Base-by-base conservation (phyloP, 2,888 invertebrate species). In the Cryptophagus acutangulus region DNA sequence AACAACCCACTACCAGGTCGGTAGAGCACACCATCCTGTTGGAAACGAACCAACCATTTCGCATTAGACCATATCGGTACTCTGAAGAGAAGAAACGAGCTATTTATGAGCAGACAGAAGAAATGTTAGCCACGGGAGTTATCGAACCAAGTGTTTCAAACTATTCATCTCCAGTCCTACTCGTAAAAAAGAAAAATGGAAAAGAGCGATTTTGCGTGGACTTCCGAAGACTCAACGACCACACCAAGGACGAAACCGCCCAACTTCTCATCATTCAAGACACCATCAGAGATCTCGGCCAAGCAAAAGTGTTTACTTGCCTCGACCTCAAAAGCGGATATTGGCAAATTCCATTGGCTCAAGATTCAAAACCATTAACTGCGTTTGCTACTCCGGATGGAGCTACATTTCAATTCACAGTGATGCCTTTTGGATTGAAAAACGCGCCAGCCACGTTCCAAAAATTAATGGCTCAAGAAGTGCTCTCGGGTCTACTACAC, bases 311-410 rank as follows among this genome's bases (percentile, higher is more conserved):
- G 1, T 47, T 47, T 2, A 36, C 39, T n/a, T n/a, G n/a, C n/a
- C n/a, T n/a, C n/a, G n/a, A n/a, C n/a, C n/a, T n/a, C n/a, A n/a
- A n/a, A n/a, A 1, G 26, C 8, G 47, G 46, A 1, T 49, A 49
- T 24, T 48, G 48, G 46, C 40, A 48, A 26, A 34, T 48, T 2
- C 40, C 46, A 1, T 8, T 48, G 8, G 1, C 12, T 3, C 2
- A 28, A 14, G 31, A 10, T 1, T 35, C 26, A 1, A 48, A 38
- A 16, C 20, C 37, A 8, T 39, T 16, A 8, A 49, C 42, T 8
- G n/a, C n/a, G n/a, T n/a, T n/a, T n/a, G n/a, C n/a, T n/a, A n/a
- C n/a, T n/a, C n/a, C n/a, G n/a, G n/a, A 45, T 25, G 36, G 35
- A 1, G n/a, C 28, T 17, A 8, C 6, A 2, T 48, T 40, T 25